Evolutionary conservation across 2,113 vertebrate genomes (phyloP).

Genomic region (Pedetes capensis): DNA sequence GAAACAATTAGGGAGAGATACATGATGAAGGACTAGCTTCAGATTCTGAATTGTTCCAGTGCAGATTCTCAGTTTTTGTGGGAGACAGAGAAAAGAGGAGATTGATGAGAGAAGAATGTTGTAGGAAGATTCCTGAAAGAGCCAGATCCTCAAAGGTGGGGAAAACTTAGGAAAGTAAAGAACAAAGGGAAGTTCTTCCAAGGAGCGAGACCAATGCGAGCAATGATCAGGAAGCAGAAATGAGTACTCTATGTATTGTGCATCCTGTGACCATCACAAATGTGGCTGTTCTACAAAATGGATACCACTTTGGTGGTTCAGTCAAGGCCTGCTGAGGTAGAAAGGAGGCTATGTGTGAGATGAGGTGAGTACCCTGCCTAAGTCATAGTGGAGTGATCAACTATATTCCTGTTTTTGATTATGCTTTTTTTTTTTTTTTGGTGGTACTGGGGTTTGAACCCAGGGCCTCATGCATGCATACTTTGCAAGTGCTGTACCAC

Average conservation of each 20-base stretch:
- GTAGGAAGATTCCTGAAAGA: neutral
- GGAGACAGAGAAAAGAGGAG: neutral
- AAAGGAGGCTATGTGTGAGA: neutral
- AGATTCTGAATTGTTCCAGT: neutral
- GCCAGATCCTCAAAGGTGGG: neutral
- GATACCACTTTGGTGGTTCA: neutral
- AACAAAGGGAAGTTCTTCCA: neutral
- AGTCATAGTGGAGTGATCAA: neutral
- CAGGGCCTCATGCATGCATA: too few species aligned
- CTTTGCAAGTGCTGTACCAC: too few species aligned
- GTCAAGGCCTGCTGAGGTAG: neutral
- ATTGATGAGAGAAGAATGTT: neutral
- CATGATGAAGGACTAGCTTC: neutral
- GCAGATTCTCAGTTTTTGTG: neutral
- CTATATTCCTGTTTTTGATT: neutral
- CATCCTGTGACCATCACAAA: neutral
- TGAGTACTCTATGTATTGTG: neutral
- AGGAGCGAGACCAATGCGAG: neutral
- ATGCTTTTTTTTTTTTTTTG: too few species aligned
- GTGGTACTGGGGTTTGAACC: too few species aligned
- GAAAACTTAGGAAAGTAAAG: neutral
- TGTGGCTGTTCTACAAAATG: neutral
- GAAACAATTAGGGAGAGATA: neutral
- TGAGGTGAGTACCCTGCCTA: neutral
- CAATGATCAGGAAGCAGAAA: neutral